A percentile compares a stretch with the other conserved stretches of the same genome.
Evolutionary conservation across 2,888 invertebrate genomes (phyloP).

Genomic region (Xanthia togata): DNA sequence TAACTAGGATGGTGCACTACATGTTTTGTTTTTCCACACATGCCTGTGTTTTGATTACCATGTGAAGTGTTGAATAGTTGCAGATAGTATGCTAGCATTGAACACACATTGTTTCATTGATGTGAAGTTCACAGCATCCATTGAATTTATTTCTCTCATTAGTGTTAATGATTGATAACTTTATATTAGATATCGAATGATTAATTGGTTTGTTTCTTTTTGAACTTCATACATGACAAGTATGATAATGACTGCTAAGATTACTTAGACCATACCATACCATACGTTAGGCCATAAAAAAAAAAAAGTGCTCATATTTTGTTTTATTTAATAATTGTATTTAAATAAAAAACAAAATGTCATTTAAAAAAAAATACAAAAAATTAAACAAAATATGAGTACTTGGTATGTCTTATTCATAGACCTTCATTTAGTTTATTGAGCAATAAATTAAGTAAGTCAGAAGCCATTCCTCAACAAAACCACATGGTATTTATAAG

Average conservation of each 20-base stretch:
- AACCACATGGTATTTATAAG: not conserved
- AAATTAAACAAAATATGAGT: too few relatives aligned
- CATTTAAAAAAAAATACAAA: too few relatives aligned
- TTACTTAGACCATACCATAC: too few relatives aligned
- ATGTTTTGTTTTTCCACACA: constrained; percentile 73
- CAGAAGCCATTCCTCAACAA: not conserved
- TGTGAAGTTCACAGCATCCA: constrained; percentile 70
- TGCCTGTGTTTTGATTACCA: constrained; percentile 75
- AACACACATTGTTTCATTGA: constrained; percentile 75
- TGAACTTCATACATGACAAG: not conserved
- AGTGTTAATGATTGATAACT: constrained; percentile 16
- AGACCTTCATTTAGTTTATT: not conserved
- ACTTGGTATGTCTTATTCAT: not conserved
- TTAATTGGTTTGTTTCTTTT: not conserved
- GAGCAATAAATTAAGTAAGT: not conserved
- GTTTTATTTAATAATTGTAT: too few relatives aligned
- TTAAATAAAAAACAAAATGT: too few relatives aligned
- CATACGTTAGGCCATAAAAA: too few relatives aligned
- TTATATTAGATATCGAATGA: not conserved
- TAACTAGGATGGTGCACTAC: constrained; percentile 35
- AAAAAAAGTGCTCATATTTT: too few relatives aligned
- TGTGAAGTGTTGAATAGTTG: constrained; percentile 72
- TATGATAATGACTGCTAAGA: not conserved
- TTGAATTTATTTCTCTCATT: constrained; percentile 37
- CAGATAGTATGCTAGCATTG: constrained; percentile 68